Base-by-base conservation (phyloP, 30 jellyfish, hydroid and myxozoan species). In the Catostylus mosaicus region DNA sequence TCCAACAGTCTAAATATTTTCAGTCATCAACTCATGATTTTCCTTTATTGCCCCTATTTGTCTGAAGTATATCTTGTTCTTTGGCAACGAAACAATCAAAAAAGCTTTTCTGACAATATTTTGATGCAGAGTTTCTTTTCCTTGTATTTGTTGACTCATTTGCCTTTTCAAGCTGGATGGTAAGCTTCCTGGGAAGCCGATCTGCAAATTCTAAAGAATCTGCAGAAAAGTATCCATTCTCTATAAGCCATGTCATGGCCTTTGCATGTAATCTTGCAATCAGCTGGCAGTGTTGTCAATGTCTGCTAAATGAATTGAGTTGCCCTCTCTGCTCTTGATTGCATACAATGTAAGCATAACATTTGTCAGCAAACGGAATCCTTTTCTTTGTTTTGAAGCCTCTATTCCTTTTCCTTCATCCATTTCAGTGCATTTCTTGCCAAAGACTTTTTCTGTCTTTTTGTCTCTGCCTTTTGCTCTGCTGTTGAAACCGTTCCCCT, bases 221-320 rank as follows among this genome's bases (percentile, higher is more conserved):
- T 57, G 52, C 24, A 10, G 70, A 38, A 59, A 77, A 77, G 78
- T 27, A 38, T 10, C 77, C 88, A 62, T 57, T 63, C 71, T 56
- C 88, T 61, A 23, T 48, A 43, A 54, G 59, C 79, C 70, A 56
- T 48, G 33, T 37, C 51, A 40, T 63, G 43, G 70, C 82, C 30
- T 19, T 50, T 1, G 65, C 34, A 46, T 60, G 80, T 16, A 78
- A 78, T 78, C 89, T 60, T 78, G 89, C 80, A 78, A 62, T 57
- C 80, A 63, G 80, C 89, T 78, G 80, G 72, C 89, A 61, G 89
- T 80, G 33, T 78, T 78, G 89, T 78, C 80, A 62, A 78, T 62
- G 22, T 78, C 89, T 38, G 80, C 89, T 47, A 60, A 61, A 60
- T 78, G 80, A 78, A 78, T 78, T 5, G 89, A 40, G 62, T 60